A percentile compares a stretch with the other conserved stretches of the same genome.
phyloP scores from a whole-genome alignment of 1,140 invertebrate species.

The Drosophila nebulosa region DNA sequence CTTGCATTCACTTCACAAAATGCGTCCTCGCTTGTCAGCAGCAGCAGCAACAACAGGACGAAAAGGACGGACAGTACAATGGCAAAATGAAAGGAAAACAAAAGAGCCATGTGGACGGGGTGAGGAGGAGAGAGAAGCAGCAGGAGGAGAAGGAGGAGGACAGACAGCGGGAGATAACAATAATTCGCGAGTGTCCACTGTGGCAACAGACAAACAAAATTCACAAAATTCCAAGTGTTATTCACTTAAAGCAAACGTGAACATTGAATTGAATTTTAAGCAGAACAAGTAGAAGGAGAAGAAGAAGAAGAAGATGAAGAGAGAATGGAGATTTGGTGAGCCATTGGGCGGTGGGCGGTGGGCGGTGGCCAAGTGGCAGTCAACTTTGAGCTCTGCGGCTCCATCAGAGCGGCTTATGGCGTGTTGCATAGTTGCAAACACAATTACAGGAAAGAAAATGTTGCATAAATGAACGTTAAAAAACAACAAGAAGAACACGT shows the following conservation, averaged over 20 bases:
- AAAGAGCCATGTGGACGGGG: not conserved
- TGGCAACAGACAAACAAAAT: not conserved
- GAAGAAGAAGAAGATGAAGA: not conserved
- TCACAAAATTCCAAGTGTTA: not conserved
- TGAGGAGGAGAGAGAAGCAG: not conserved
- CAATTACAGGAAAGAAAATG: not conserved
- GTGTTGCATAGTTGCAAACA: not conserved
- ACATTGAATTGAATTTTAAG: not conserved
- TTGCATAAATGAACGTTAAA: not conserved
- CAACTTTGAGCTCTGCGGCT: not conserved
- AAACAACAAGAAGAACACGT: no score
- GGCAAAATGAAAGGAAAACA: not conserved
- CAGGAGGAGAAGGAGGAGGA: not conserved
- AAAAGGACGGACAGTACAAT: not conserved
- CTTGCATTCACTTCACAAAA: not conserved
- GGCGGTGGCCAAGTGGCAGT: not conserved
- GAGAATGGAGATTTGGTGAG: not conserved
- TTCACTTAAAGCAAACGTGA: not conserved
- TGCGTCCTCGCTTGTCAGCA: not conserved
- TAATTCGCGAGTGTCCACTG: not conserved
- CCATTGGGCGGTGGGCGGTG: not conserved
- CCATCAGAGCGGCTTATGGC: not conserved
- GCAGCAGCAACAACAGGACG: not conserved
- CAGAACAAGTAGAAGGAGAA: not conserved
- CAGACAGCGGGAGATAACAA: not conserved